Evolutionary conservation across 2,113 vertebrate genomes (phyloP), one percentile per base, ranked within the genome.

Genomic region (Limanda limanda): DNA sequence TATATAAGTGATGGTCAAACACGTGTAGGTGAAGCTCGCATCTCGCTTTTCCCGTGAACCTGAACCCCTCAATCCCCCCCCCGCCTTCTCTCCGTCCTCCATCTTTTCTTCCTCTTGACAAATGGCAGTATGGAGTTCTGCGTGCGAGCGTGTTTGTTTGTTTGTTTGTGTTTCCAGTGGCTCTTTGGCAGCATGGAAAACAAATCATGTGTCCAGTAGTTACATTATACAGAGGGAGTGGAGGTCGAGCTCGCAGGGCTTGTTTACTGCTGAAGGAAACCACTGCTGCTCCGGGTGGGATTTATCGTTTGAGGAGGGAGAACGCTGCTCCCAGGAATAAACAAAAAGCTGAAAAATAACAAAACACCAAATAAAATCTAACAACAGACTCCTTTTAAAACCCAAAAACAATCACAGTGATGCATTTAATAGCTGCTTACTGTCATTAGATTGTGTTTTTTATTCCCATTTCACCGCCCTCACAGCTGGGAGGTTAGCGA

Each of bases 221-320:
- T 72, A 45, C 66, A 62, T 84, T 78, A 74, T 37, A 40, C 71
- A 63, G 55, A 12, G n/a, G 52, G 51, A 75, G 62, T 62, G 78
- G 84, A 84, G 84, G 87, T 84, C 81, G 77, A 35, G 17, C 62
- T 67, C 23, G 1, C 74, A 24, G 51, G n/a, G 47, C 51, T 31
- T 81, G 79, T 83, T 85, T 74, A 75, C 54, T 1, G 14, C 14
- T 31, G 31, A 27, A 66, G 72, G 67, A 13, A 64, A 58, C 10
- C 56, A 14, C 73, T 4, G 63, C 71, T 73, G 52, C 42, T 64
- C 8, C 52, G 69, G 27, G 73, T 25, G n/a, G 65, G 72, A 71
- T 77, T 60, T 64, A 79, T 76, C 64, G 17, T 45, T 62, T 0
- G 3, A 74, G 67, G 57, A 78, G 7, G 52, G 64, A 5, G 21